Conservation (phyloP, 2,888 invertebrate species). For the Parasteatoda lunata region DNA sequence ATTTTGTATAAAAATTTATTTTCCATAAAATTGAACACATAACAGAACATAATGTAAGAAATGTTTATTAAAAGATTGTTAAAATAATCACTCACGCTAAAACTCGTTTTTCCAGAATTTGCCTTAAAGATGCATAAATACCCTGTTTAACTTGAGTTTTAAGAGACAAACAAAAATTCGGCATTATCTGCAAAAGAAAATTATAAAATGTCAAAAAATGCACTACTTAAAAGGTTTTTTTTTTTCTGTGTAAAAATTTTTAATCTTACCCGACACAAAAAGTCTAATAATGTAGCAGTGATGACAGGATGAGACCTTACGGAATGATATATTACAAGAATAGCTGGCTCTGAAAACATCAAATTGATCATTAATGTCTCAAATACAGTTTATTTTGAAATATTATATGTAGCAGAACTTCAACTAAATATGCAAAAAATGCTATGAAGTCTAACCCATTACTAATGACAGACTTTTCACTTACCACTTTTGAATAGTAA, state of each 20-base stretch:
- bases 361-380: background rate
- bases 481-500: too few relatives aligned
- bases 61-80: too few relatives aligned
- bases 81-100: conserved; percentile 77
- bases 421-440: too few relatives aligned
- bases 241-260: background rate
- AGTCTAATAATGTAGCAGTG: conserved; percentile 91
- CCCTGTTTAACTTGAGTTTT: conserved; percentile 86
- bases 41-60: too few relatives aligned
- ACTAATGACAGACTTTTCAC: too few relatives aligned
- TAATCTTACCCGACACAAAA: conserved; percentile 82
- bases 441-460: too few relatives aligned
- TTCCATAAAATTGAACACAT: too few relatives aligned
- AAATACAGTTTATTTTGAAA: background rate
- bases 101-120: conserved; percentile 93
- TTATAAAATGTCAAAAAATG: background rate
- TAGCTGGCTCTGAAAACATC: conserved; percentile 83
- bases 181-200: conserved; percentile 81
- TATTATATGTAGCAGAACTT: background rate
- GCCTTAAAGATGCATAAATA: conserved; percentile 86
- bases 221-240: background rate
- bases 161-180: conserved; percentile 87
- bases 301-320: conserved; percentile 93
- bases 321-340: conserved; percentile 94
- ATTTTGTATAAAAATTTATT: too few relatives aligned